Percentiles rank a stretch among this genome's conserved stretches.
Evolutionary conservation across 1,140 invertebrate species (phyloP).

Genomic region (Zaprionus tsacasi): DNA sequence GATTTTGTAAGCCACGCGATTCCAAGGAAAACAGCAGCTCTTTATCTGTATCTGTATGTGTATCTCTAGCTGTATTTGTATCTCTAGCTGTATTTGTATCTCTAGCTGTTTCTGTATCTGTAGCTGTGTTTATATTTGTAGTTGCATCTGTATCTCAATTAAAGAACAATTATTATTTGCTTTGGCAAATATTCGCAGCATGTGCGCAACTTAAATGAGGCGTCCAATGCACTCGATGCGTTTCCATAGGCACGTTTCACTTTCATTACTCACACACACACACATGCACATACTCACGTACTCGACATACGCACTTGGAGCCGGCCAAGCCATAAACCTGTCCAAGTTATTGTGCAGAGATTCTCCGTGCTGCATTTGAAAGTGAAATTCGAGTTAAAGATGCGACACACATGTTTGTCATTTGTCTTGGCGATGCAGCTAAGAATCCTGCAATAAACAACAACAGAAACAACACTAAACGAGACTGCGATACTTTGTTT

Average conservation of each 20-base stretch:
- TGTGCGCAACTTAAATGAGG: conserved; percentile 55
- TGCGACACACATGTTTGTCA: conserved; percentile 39
- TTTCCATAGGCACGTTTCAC: conserved; percentile 44
- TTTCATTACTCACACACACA: conserved; percentile 34
- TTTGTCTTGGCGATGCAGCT: conserved; percentile 15
- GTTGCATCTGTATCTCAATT: conserved; percentile 37
- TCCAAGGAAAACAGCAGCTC: conserved; percentile 49
- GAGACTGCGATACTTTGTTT: conserved; percentile 7
- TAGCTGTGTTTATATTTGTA: too few relatives aligned
- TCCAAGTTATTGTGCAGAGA: conserved; percentile 30
- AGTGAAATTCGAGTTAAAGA: conserved; percentile 51
- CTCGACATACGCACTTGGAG: conserved; percentile 34
- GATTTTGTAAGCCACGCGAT: conserved; percentile 47
- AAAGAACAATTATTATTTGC: conserved; percentile 58
- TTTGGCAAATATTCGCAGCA: conserved; percentile 52
- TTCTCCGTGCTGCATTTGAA: conserved; percentile 46
- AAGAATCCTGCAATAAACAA: conserved; percentile 27
- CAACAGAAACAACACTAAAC: neutral
- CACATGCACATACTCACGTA: neutral
- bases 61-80: neutral
- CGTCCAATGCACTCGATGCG: conserved; percentile 38
- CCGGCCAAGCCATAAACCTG: conserved; percentile 48
- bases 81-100: neutral
- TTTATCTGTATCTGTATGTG: neutral
- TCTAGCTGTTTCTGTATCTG: too few relatives aligned